Evolutionary conservation across 2,113 vertebrate species (phyloP).

Genomic region (cattle (Bos taurus)): DNA sequence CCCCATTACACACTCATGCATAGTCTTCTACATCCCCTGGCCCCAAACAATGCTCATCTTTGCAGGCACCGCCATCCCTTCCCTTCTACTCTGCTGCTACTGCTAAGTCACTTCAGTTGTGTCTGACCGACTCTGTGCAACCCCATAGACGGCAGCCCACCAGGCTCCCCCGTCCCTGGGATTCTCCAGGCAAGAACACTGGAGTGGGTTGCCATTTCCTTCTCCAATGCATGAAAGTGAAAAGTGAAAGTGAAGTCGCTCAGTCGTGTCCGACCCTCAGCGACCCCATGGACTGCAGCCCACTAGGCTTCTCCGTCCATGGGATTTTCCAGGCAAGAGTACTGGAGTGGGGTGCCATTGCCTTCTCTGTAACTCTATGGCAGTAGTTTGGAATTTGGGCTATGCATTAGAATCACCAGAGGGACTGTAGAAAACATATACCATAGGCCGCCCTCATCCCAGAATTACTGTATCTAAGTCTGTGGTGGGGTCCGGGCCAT

Average conservation of each 20-base stretch:
- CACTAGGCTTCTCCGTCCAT: too few relatives aligned
- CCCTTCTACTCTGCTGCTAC: neutral
- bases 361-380: neutral
- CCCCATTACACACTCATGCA: neutral
- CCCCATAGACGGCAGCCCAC: too few relatives aligned
- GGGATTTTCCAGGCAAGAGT: too few relatives aligned
- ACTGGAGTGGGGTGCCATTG: too few relatives aligned
- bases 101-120: too few relatives aligned
- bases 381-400: neutral
- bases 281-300: too few relatives aligned
- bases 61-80: neutral
- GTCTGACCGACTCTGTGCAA: fast-evolving
- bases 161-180: too few relatives aligned
- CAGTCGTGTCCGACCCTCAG: too few relatives aligned
- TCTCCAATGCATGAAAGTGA: too few relatives aligned
- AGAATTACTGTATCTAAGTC: neutral
- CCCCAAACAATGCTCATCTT: neutral
- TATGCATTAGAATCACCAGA: neutral
- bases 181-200: too few relatives aligned
- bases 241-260: too few relatives aligned
- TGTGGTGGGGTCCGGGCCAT: neutral
- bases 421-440: neutral
- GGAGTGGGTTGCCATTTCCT: too few relatives aligned
- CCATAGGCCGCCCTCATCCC: neutral
- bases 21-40: neutral